Evolutionary conservation across 2,888 invertebrate species (phyloP).

Genomic region (Aromia moschata): DNA sequence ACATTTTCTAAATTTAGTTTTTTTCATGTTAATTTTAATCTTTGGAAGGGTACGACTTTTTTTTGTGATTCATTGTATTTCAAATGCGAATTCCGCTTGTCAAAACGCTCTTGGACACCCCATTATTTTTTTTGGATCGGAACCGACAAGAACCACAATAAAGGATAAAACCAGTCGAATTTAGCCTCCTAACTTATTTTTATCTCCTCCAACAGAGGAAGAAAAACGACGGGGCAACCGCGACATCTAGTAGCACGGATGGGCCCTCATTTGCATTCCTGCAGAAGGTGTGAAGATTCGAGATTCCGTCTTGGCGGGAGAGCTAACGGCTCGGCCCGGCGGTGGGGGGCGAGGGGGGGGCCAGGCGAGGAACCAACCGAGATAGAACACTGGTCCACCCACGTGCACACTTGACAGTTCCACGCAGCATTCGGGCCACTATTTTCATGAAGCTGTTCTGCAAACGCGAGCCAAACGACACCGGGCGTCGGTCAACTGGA

Average conservation of each 20-base stretch:
- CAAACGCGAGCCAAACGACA: constrained; percentile 39
- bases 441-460: constrained; percentile 57
- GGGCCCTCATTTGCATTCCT: constrained; percentile 45
- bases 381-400: constrained; percentile 61
- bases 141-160: too few species aligned
- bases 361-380: too few species aligned
- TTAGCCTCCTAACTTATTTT: too few species aligned
- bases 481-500: constrained; percentile 35
- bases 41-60: too few species aligned
- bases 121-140: too few species aligned
- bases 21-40: too few species aligned
- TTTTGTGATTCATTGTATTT: too few species aligned
- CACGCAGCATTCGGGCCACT: constrained; percentile 58
- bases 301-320: constrained; percentile 47
- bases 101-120: too few species aligned
- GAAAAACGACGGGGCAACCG: background rate
- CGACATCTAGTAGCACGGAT: background rate
- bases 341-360: constrained; percentile 41
- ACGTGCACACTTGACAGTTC: constrained; percentile 61
- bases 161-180: too few species aligned
- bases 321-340: constrained; percentile 26
- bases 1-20: too few species aligned
- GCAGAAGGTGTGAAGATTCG: constrained; percentile 57
- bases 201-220: background rate
- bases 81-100: too few species aligned